These are phyloP conservation scores for Brachirus orientalis DNA, from an alignment of 2,113 vertebrate genomes.

Conservation along the genomic window DNA sequence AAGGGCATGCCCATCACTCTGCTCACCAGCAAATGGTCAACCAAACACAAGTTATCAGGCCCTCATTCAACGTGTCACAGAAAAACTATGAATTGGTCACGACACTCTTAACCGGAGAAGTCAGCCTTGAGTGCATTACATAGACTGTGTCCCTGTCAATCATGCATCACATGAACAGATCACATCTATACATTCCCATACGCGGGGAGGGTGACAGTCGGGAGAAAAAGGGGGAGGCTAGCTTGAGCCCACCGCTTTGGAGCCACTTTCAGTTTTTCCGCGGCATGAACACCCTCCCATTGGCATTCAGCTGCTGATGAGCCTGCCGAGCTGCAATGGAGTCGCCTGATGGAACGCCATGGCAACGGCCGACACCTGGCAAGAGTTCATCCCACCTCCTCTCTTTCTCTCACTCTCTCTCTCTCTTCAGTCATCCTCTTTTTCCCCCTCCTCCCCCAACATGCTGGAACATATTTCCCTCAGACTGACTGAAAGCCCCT, in stretches of 20 bases:
- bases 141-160: constrained; percentile 60
- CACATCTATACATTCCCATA: constrained; percentile 60
- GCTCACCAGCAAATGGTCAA: constrained; percentile 26
- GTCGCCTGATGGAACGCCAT: constrained; percentile 95
- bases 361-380: constrained; percentile 94
- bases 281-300: constrained; percentile 74
- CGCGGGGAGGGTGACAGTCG: constrained; percentile 29
- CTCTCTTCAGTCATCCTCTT: constrained; percentile 23
- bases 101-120: constrained; percentile 41
- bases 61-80: constrained; percentile 27
- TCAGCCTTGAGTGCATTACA: constrained; percentile 41
- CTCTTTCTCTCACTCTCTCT: constrained; percentile 28
- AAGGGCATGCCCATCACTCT: constrained; percentile 21
- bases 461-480: constrained; percentile 92
- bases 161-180: constrained; percentile 44
- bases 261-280: constrained; percentile 66
- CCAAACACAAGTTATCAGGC: constrained; percentile 24
- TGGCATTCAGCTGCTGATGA: constrained; percentile 90
- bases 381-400: constrained; percentile 80
- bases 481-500: constrained; percentile 96
- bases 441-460: constrained; percentile 80
- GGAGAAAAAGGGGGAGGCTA: not conserved
- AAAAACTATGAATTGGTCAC: constrained; percentile 30
- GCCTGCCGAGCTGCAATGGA: constrained; percentile 85
- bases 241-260: constrained; percentile 70